phyloP scores from a whole-genome alignment of 1,140 invertebrate species.

The Pantala flavescens region DNA sequence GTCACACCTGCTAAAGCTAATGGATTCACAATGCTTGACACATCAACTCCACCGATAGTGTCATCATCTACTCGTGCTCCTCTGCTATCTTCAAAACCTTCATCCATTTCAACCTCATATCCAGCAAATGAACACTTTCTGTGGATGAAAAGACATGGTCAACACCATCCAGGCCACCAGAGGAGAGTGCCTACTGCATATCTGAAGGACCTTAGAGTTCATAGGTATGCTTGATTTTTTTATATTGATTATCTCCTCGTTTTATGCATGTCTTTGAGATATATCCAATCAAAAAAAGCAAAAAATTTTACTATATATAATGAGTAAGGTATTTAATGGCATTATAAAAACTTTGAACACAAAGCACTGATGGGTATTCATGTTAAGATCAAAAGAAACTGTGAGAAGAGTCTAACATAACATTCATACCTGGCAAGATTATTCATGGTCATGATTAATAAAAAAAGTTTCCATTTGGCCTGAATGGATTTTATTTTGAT shows the following conservation, averaged over 20 bases:
- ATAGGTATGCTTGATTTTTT: constrained; percentile 31
- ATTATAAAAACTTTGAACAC: too few relatives aligned
- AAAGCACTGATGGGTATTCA: too few relatives aligned
- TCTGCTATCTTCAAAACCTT: constrained; percentile 27
- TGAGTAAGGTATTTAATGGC: too few relatives aligned
- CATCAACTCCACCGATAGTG: constrained; percentile 21
- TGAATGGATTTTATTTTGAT: too few relatives aligned
- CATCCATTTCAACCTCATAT: constrained; percentile 26
- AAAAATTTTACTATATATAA: too few relatives aligned
- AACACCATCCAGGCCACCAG: constrained; percentile 34
- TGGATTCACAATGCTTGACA: constrained; percentile 25
- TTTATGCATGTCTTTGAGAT: too few relatives aligned
- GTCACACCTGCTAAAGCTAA: constrained; percentile 25
- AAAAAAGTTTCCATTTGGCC: too few relatives aligned
- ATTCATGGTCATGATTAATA: too few relatives aligned
- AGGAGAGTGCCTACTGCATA: constrained; percentile 47
- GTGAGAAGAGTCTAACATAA: too few relatives aligned
- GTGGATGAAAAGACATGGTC: constrained; percentile 45
- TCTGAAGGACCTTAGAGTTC: constrained; percentile 56
- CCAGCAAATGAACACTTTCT: constrained; percentile 42
- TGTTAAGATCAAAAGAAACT: too few relatives aligned
- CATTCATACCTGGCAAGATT: too few relatives aligned
- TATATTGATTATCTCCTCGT: not conserved
- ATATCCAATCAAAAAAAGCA: too few relatives aligned
- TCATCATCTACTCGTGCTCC: constrained; percentile 20